These are phyloP conservation scores for Planiliza haematocheilus DNA, from an alignment of 2,113 vertebrate genomes.

Conservation along the genomic window DNA sequence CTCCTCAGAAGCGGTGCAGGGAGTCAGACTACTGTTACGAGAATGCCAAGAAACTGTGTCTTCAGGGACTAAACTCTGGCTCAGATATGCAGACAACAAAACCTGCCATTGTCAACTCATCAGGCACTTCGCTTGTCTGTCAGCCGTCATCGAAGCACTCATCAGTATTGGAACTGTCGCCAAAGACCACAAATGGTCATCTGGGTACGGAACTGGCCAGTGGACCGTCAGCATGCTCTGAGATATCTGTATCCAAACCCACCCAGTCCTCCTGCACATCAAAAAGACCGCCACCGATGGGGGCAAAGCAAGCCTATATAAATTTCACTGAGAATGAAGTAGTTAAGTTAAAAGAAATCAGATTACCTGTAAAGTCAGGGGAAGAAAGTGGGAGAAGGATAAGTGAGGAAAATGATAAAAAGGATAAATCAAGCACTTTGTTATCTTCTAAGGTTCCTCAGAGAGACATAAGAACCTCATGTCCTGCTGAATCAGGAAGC, in stretches of 20 bases:
- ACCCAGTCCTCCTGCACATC: slow-evolving; percentile 13
- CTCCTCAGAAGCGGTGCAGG: slow-evolving; percentile 56
- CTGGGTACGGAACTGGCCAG: not conserved
- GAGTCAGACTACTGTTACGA: slow-evolving; percentile 27
- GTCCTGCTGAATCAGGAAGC: not conserved
- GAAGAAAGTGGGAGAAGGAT: slow-evolving; percentile 23
- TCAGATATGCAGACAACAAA: slow-evolving; percentile 16
- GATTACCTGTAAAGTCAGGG: not conserved
- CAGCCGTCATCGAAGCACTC: not conserved
- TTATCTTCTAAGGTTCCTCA: slow-evolving; percentile 3
- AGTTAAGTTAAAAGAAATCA: slow-evolving; percentile 2
- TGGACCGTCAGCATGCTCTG: slow-evolving; percentile 11
- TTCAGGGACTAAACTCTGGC: slow-evolving; percentile 3
- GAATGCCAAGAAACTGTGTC: slow-evolving; percentile 48
- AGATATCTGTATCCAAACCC: slow-evolving; percentile 1
- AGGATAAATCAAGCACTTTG: not conserved
- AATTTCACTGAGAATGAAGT: not conserved
- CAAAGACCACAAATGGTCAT: slow-evolving; percentile 20
- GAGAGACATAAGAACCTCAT: slow-evolving; percentile 8
- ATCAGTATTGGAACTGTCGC: slow-evolving; percentile 9
- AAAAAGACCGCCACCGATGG: not conserved
- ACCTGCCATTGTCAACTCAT: not conserved
- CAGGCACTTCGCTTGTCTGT: not conserved
- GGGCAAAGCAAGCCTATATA: slow-evolving; percentile 36
- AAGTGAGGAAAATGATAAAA: slow-evolving; percentile 4